A percentile compares a stretch with the other conserved stretches of the same genome.
phyloP scores from a whole-genome alignment of 2,797 vertebrate genomes.

The Hemibagrus guttatus region DNA sequence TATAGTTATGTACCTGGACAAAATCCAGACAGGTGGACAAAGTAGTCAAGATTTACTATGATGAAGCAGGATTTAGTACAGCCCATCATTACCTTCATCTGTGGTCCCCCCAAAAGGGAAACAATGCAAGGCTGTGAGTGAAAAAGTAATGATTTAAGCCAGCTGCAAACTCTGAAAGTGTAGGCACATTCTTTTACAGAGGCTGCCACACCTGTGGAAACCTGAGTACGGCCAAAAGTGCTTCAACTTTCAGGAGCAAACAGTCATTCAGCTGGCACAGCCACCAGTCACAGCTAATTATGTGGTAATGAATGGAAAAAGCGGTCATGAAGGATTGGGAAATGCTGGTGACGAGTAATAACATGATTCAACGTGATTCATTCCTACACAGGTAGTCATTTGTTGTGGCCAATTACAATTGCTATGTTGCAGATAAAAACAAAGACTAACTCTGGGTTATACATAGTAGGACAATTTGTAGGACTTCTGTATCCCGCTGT shows the following conservation, averaged over 20 bases:
- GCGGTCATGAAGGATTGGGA: not conserved
- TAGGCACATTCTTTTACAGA: conserved; percentile 29
- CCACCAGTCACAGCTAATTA: conserved; percentile 17
- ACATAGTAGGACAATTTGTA: conserved; percentile 1
- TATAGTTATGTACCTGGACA: not conserved
- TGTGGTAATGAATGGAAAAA: conserved; percentile 10
- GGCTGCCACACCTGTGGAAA: conserved; percentile 46
- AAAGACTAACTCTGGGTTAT: conserved; percentile 7
- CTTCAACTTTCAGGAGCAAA: conserved; percentile 27
- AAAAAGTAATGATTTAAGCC: not conserved
- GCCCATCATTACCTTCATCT: conserved; percentile 16
- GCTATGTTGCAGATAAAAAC: not conserved
- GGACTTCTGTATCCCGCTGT: not conserved
- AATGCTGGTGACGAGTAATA: not conserved
- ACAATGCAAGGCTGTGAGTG: conserved; percentile 8
- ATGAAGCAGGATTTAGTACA: not conserved
- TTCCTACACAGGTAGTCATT: conserved; percentile 1
- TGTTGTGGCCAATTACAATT: conserved; percentile 29
- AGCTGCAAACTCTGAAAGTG: conserved; percentile 5
- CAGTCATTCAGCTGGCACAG: conserved; percentile 10
- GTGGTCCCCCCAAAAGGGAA: conserved; percentile 15
- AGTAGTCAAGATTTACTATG: conserved; percentile 1
- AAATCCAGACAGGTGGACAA: conserved; percentile 16
- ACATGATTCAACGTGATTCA: conserved; percentile 12
- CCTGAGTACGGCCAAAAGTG: conserved; percentile 27